Conservation (phyloP, 2,888 invertebrate genomes). For the Cinara cedri region DNA sequence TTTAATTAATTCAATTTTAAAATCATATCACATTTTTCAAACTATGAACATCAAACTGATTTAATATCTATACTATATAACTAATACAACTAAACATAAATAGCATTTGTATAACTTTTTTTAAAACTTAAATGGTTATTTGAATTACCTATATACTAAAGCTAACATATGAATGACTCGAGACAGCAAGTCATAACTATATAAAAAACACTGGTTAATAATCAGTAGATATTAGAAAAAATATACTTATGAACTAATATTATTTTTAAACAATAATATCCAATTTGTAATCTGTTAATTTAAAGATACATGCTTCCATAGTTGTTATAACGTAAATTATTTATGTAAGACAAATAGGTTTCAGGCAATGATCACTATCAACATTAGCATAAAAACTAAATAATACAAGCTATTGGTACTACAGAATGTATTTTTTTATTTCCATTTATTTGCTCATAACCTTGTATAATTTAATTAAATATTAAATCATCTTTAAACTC, state of each 20-base stretch:
- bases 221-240: too few relatives aligned
- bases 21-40: conserved; percentile 11
- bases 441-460: too few relatives aligned
- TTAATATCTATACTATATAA: background rate
- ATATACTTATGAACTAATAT: too few relatives aligned
- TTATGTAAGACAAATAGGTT: too few relatives aligned
- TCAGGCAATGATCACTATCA: too few relatives aligned
- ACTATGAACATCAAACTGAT: background rate
- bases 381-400: too few relatives aligned
- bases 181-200: too few relatives aligned
- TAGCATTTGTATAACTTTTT: conserved; percentile 4
- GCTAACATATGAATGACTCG: background rate
- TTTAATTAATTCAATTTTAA: background rate
- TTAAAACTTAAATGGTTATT: conserved; percentile 1
- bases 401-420: too few relatives aligned
- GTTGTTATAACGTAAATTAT: background rate
- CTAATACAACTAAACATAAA: conserved; percentile 9
- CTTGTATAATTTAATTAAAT: too few relatives aligned
- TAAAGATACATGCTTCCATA: background rate
- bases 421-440: too few relatives aligned
- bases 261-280: background rate
- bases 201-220: too few relatives aligned
- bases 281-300: background rate
- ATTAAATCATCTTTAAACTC: background rate
- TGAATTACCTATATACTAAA: background rate